Evolutionary conservation across 2,113 vertebrate genomes (phyloP).

Genomic region (Syngnathus typhle): DNA sequence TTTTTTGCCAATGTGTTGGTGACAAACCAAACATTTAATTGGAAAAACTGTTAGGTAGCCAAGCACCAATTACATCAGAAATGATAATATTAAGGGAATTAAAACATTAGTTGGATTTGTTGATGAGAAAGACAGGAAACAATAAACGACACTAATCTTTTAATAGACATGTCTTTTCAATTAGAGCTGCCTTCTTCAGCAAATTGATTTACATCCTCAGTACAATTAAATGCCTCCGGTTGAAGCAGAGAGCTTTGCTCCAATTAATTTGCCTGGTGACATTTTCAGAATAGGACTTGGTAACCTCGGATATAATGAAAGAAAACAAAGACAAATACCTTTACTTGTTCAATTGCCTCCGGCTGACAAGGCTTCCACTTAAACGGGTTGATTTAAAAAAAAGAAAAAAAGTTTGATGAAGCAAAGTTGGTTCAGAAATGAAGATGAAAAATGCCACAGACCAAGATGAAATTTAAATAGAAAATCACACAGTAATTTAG

Average conservation of each 20-base stretch:
- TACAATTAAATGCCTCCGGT: slow-evolving; percentile 70
- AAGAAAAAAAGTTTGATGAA: slow-evolving; percentile 26
- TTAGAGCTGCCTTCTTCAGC: slow-evolving; percentile 68
- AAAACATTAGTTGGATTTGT: slow-evolving; percentile 70
- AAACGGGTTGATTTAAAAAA: slow-evolving; percentile 42
- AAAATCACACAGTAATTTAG: slow-evolving; percentile 13
- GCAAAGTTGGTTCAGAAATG: slow-evolving; percentile 37
- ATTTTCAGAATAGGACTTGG: slow-evolving; percentile 69
- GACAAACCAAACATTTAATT: slow-evolving; percentile 68
- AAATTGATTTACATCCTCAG: slow-evolving; percentile 73
- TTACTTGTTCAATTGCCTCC: slow-evolving; percentile 43
- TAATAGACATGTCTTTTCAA: slow-evolving; percentile 74
- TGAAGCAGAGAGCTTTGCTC: slow-evolving; percentile 56
- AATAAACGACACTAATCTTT: slow-evolving; percentile 72
- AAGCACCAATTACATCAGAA: slow-evolving; percentile 73
- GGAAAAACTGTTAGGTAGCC: slow-evolving; percentile 66
- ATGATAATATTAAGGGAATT: slow-evolving; percentile 75
- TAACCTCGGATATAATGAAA: slow-evolving; percentile 63
- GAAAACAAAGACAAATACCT: slow-evolving; percentile 62
- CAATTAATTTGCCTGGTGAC: slow-evolving; percentile 70
- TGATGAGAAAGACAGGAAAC: slow-evolving; percentile 67
- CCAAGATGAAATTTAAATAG: slow-evolving; percentile 29
- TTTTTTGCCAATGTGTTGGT: slow-evolving; percentile 39
- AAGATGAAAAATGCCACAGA: slow-evolving; percentile 50
- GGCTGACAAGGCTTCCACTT: slow-evolving; percentile 51